Conservation (phyloP, 2,113 vertebrate species). For the Hoplias malabaricus region DNA sequence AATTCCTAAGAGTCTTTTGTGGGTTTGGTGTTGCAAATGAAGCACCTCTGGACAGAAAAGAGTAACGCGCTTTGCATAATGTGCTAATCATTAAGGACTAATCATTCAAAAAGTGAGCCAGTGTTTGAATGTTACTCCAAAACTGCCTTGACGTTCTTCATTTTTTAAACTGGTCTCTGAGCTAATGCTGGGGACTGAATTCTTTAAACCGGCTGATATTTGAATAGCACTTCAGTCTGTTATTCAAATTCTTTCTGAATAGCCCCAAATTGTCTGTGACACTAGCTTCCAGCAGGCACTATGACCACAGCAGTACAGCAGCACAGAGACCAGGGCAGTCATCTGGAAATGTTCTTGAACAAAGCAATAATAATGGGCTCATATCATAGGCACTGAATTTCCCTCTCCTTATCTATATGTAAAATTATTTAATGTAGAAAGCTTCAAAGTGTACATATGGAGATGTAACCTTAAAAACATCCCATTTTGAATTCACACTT, state of each 20-base stretch:
- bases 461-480: no score
- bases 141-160: background rate
- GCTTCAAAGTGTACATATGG: no score
- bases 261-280: background rate
- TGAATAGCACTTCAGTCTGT: background rate
- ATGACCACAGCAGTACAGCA: background rate
- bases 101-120: background rate
- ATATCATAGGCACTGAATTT: background rate
- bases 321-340: background rate
- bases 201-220: background rate
- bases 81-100: background rate
- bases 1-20: background rate
- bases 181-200: background rate
- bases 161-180: background rate
- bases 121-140: background rate
- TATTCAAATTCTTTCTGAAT: background rate
- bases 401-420: no score
- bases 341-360: background rate
- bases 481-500: no score
- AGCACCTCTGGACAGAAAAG: background rate
- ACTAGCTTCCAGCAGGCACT: background rate
- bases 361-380: background rate
- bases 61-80: constrained; percentile 4
- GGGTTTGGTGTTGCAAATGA: background rate
- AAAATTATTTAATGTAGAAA: no score